A percentile compares a stretch with the other conserved stretches of the same genome.
Evolutionary conservation across 2,113 vertebrate genomes (phyloP).

Genomic region (Abramis brama): DNA sequence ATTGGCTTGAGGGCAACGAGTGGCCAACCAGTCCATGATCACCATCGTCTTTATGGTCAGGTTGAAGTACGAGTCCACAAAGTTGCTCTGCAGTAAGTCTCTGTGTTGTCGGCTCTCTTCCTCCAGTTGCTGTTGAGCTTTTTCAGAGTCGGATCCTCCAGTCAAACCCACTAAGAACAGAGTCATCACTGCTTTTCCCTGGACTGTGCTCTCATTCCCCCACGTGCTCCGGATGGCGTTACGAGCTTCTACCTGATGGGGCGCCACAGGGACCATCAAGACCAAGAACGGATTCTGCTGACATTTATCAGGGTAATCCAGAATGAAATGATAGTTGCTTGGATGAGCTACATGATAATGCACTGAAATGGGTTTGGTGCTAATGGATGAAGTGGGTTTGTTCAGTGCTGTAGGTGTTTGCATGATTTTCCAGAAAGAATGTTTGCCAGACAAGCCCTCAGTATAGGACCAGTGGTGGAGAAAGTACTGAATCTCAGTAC

Average conservation of each 20-base stretch:
- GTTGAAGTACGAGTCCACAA: conserved; percentile 74
- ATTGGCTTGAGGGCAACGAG: conserved; percentile 70
- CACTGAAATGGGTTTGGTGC: background rate
- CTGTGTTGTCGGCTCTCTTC: conserved; percentile 69
- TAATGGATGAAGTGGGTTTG: background rate
- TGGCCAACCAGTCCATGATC: conserved; percentile 81
- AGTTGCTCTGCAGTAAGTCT: conserved; percentile 80
- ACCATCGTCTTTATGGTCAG: conserved; percentile 81
- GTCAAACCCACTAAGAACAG: conserved; percentile 73
- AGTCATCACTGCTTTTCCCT: conserved; percentile 63
- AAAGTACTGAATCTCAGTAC: too few relatives aligned
- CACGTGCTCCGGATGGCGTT: conserved; percentile 74
- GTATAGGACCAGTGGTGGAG: too few relatives aligned
- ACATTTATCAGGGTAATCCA: conserved; percentile 39
- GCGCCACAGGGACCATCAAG: conserved; percentile 72
- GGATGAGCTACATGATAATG: background rate
- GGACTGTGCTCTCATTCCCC: conserved; percentile 69
- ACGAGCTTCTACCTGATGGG: conserved; percentile 54
- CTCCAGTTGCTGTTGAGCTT: conserved; percentile 44
- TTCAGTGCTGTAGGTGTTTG: background rate
- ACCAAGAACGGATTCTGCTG: conserved; percentile 75
- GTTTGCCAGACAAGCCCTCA: background rate
- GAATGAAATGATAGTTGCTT: background rate
- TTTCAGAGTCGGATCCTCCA: background rate
- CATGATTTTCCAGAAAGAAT: background rate